Conservation (phyloP, 2,797 vertebrate genomes). For the Gymnopithys bicolor region DNA sequence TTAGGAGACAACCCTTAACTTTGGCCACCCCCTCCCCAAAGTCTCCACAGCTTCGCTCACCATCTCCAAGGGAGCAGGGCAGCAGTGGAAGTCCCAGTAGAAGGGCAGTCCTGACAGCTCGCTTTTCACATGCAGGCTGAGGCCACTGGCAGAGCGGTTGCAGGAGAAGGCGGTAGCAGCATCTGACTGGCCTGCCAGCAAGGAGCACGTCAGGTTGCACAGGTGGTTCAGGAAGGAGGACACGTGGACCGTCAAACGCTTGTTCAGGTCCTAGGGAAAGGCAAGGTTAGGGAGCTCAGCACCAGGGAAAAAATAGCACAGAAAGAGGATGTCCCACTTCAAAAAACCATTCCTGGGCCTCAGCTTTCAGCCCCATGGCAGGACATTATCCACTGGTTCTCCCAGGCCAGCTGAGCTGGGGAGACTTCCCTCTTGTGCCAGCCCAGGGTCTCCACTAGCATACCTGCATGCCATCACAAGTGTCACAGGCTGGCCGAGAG, state of each 20-base stretch:
- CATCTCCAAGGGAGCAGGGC: slow-evolving; percentile 29
- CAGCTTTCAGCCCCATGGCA: neutral
- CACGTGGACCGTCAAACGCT: neutral
- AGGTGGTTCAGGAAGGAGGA: slow-evolving; percentile 44
- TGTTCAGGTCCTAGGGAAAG: slow-evolving; percentile 62
- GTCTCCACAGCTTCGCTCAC: neutral
- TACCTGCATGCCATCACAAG: neutral
- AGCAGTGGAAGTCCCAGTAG: slow-evolving; percentile 63
- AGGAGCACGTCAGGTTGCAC: neutral
- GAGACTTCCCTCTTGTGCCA: neutral
- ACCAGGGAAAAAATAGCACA: neutral
- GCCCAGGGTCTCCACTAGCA: neutral
- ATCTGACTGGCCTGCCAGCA: neutral
- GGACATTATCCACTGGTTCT: neutral
- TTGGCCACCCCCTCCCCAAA: neutral
- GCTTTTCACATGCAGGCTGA: neutral
- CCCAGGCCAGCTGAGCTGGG: neutral
- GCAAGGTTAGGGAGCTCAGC: neutral
- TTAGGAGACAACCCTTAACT: neutral
- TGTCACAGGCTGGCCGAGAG: neutral
- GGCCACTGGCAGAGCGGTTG: neutral
- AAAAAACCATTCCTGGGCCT: neutral
- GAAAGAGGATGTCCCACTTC: neutral
- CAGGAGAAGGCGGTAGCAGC: slow-evolving; percentile 19
- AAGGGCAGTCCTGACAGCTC: slow-evolving; percentile 54